Conservation (phyloP, 2,113 vertebrate species). For the Gambusia affinis region DNA sequence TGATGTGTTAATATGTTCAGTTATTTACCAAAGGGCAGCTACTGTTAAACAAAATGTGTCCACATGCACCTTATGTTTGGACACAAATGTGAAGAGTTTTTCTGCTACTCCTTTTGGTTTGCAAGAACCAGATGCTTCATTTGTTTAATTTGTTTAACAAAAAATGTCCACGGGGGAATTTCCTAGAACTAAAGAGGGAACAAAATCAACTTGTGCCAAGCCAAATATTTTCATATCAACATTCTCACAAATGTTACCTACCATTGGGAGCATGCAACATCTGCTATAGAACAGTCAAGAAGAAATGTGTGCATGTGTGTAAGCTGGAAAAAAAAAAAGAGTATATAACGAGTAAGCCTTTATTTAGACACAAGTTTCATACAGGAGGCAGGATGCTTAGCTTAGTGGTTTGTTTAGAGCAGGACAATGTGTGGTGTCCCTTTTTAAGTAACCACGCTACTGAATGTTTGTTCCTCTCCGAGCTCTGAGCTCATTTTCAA, state of each 20-base stretch:
- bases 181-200: background rate
- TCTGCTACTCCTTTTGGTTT: background rate
- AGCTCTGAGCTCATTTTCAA: background rate
- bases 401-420: slow-evolving; percentile 1
- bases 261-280: no score
- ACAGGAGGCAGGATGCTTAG: background rate
- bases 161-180: slow-evolving; percentile 13
- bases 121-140: background rate
- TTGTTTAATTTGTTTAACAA: slow-evolving; percentile 32
- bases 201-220: background rate
- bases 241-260: no score
- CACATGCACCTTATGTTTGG: no score
- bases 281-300: no score
- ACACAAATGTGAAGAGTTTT: no score
- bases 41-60: no score
- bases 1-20: no score
- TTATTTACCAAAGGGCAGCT: no score
- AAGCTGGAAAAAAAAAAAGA: no score
- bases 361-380: background rate
- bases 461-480: slow-evolving; percentile 6
- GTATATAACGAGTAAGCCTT: background rate
- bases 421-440: background rate
- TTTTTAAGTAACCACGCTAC: background rate
- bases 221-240: no score
- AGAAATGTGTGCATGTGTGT: no score